Evolutionary conservation across 2,888 invertebrate species (phyloP).

Genomic region (Sisyra terminalis): DNA sequence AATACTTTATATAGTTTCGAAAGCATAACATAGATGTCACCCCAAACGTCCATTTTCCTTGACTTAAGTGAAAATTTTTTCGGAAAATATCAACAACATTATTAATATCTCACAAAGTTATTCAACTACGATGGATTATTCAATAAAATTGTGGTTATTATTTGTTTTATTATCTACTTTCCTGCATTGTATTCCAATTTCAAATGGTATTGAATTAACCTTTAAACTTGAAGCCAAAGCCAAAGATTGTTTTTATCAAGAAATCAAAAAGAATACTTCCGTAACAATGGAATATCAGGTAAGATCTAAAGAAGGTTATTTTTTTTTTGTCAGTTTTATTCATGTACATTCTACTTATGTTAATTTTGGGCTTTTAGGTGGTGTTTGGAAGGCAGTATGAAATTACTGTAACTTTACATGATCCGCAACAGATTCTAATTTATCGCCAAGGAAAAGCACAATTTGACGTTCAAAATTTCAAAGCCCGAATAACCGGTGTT

Average conservation of each 20-base stretch:
- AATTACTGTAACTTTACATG: conserved; percentile 82
- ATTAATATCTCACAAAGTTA: no score
- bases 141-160: no score
- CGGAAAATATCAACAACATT: no score
- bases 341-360: no score
- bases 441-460: conserved; percentile 89
- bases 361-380: conserved; percentile 44
- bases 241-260: conserved; percentile 94
- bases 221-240: conserved; percentile 96
- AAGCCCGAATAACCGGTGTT: conserved; percentile 51
- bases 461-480: conserved; percentile 85
- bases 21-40: no score
- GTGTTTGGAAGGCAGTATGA: conserved; percentile 98
- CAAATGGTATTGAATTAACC: conserved; percentile 70
- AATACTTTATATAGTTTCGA: no score
- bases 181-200: conserved; percentile 19
- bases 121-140: no score
- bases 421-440: conserved; percentile 72
- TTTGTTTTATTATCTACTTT: background rate
- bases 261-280: conserved; percentile 74
- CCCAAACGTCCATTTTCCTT: no score
- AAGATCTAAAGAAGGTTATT: no score
- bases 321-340: background rate
- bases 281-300: conserved; percentile 93
- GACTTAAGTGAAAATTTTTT: no score